phyloP scores from a whole-genome alignment of 2,113 vertebrate genomes.

The Empidonax alnorum region DNA sequence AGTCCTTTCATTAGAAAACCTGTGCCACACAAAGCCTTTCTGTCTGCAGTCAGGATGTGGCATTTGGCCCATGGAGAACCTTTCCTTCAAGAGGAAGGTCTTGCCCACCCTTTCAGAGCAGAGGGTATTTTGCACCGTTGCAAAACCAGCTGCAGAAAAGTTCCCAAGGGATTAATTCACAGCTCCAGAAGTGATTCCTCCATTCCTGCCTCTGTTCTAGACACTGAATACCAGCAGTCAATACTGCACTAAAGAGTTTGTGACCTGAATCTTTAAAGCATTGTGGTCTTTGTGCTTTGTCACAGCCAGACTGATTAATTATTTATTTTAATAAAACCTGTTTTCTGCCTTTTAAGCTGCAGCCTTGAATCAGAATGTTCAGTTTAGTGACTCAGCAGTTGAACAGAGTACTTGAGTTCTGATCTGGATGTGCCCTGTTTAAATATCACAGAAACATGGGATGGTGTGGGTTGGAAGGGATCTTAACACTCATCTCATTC shows the following conservation, averaged over 20 bases:
- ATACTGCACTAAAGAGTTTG: neutral
- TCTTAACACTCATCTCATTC: neutral
- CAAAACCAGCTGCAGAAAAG: neutral
- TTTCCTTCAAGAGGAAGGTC: neutral
- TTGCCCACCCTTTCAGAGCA: neutral
- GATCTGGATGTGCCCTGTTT: neutral
- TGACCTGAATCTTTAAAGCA: neutral
- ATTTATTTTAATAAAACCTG: neutral
- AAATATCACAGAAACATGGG: neutral
- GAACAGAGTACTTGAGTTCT: neutral
- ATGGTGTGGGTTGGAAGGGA: neutral
- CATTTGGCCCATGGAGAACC: neutral
- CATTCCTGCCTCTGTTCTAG: neutral
- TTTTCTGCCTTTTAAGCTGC: neutral
- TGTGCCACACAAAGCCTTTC: neutral
- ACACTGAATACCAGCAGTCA: constrained; percentile 1
- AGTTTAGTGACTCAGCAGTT: neutral
- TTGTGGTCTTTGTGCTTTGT: neutral
- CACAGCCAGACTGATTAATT: neutral
- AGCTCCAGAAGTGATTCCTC: neutral
- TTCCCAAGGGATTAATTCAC: neutral
- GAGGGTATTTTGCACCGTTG: neutral
- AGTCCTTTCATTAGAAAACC: neutral
- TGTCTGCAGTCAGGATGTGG: neutral
- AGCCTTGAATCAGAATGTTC: constrained; percentile 13